A percentile compares a stretch with the other conserved stretches of the same genome.
Conservation (phyloP, 2,888 invertebrate genomes). For the Linyphia triangularis region DNA sequence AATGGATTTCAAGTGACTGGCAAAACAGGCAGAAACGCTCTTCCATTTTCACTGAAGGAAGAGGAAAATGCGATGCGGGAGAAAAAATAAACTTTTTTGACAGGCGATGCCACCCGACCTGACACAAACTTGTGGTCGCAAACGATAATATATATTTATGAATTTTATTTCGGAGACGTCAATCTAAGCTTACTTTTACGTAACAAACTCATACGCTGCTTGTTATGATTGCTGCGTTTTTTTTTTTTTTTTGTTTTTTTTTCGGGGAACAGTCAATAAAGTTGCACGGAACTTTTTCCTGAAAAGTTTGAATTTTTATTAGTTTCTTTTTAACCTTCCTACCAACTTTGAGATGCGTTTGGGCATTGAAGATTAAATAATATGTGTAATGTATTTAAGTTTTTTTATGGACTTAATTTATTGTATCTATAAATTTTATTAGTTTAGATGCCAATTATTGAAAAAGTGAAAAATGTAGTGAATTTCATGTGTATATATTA, state of each 20-base stretch:
- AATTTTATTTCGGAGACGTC: slow-evolving; percentile 59
- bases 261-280: neutral
- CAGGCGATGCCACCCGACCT: slow-evolving; percentile 39
- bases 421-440: no score
- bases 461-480: no score
- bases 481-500: no score
- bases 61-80: slow-evolving; percentile 11
- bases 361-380: no score
- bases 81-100: slow-evolving; percentile 23
- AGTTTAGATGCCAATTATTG: no score
- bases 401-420: no score
- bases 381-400: no score
- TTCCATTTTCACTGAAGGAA: neutral
- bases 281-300: neutral
- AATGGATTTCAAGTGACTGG: slow-evolving; percentile 37
- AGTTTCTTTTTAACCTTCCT: no score
- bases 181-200: slow-evolving; percentile 54
- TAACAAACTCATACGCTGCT: slow-evolving; percentile 12
- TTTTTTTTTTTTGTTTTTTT: no score
- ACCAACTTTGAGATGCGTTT: no score
- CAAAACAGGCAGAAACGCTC: neutral
- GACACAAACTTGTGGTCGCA: slow-evolving; percentile 59
- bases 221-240: slow-evolving; percentile 36
- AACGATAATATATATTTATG: slow-evolving; percentile 71
- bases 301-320: neutral